Base-by-base conservation (phyloP, 2,113 vertebrate species). In the Reinhardtius hippoglossoides region DNA sequence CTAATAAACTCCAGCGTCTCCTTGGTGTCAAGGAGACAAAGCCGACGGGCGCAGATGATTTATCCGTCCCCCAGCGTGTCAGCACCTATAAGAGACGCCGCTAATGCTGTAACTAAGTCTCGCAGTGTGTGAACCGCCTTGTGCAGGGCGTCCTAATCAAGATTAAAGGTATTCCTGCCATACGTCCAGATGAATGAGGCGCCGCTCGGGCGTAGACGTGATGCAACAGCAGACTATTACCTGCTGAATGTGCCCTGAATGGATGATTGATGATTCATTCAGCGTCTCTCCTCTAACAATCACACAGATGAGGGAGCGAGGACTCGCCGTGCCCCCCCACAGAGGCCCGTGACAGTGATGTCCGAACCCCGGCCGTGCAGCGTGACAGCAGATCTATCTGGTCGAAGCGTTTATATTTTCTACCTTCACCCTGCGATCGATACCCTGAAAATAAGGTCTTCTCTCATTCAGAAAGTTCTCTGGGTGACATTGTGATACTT, bases 311-410 rank as follows among this genome's bases (percentile, higher is more conserved):
- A 89, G 81, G 68, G 88, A 52, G 83, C 77, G 50, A 76, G 83
- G 82, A 82, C 79, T 82, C 83, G 75, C 80, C 63, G 8, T 18
- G 64, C 79, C n/a, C 54, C 79, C 82, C 81, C 70, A 27, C 72
- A 35, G 80, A 80, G 66, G 69, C 83, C 68, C 15, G n/a, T 87
- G 91, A 92, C 90, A 92, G 88, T 80, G 88, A 88, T 80, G 85
- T 73, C 83, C 84, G 74, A 78, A 80, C 77, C 67, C 44, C 60
- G 42, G 69, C 80, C 55, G 69, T 54, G 86, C 37, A 63, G 83
- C 69, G 73, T 91, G 94, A 94, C 93, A 93, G 93, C 91, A 91
- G 82, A 93, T 94, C 87, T 89, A 92, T 94, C 92, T 92, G 90
- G 74, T 74, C 63, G 27, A 66, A 70, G 82, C 66, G 70, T 91